Evolutionary conservation across 2,797 vertebrate genomes (phyloP), one percentile per base, ranked within the genome.

Genomic region (Halcyon badia): DNA sequence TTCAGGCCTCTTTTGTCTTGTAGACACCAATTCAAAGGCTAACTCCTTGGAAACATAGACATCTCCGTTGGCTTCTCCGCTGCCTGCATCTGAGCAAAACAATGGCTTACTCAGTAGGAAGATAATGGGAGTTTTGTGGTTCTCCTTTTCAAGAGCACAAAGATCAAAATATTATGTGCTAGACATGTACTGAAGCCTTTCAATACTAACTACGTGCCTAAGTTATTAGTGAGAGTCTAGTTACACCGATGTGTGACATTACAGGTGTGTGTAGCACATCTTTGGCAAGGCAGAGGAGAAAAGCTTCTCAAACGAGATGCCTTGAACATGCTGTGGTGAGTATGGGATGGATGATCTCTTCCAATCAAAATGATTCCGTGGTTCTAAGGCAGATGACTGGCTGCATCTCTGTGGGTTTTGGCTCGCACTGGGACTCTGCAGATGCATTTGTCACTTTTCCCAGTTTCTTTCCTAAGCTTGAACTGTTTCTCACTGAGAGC

Each of bases 101-200:
- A 3, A 71, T 24, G 17, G 17, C 39, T 95, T 75, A 46, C 44
- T 90, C n/a, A 17, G 11, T 54, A 71, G 82, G 68, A n/a, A 49
- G 44, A 18, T 13, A 64, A 87, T 1, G 3, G 28, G 30, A 69
- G 9, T 78, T 78, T 44, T 5, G 1, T 33, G 35, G 58, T 72
- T 58, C 13, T 52, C 31, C 14, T 91, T 81, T 83, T 51, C 49
- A 78, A 65, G 46, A 94, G 71, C 52, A 87, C 28, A 83, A 54
- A 87, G 52, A 44, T 49, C 14, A 14, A 90, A 65, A 52, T 41
- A 54, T 39, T 61, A 44, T 0, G 0, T 49, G 21, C 26, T 44
- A 87, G 69, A 68, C 78, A 86, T 3, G 12, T 37, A 39, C 30
- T n/a, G n/a, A 81, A 83, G 3, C 52, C 42, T 87, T 87, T 58